These are phyloP conservation scores for Sebastes oblongus DNA, from an alignment of 2,797 vertebrate genomes.

Conservation along the genomic window DNA sequence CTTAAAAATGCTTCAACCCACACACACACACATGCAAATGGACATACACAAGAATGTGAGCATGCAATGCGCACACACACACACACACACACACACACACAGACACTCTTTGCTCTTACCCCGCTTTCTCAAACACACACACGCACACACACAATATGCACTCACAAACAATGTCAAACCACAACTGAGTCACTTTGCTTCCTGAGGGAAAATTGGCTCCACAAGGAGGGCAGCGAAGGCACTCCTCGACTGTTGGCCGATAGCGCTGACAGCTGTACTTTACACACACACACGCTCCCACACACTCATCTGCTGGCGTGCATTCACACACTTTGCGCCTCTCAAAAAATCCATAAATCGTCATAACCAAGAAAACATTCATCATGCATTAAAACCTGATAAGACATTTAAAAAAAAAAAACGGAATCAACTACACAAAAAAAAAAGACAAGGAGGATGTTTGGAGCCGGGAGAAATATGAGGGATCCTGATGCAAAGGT, in stretches of 20 bases:
- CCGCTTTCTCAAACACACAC: neutral
- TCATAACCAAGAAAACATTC: slow-evolving; percentile 26
- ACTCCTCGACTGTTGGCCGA: slow-evolving; percentile 62
- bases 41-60: slow-evolving; percentile 29
- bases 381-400: neutral
- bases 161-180: slow-evolving; percentile 76
- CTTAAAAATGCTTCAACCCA: slow-evolving; percentile 21
- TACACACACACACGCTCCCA: slow-evolving; percentile 39
- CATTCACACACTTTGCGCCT: neutral
- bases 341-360: neutral
- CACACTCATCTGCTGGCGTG: slow-evolving; percentile 40
- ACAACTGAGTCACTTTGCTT: slow-evolving; percentile 82
- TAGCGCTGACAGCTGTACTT: slow-evolving; percentile 65
- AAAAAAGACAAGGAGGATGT: slow-evolving; percentile 7
- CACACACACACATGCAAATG: slow-evolving; percentile 1
- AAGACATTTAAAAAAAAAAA: neutral
- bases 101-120: neutral
- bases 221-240: slow-evolving; percentile 64
- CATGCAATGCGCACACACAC: slow-evolving; percentile 3
- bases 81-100: neutral
- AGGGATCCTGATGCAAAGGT: slow-evolving; percentile 27
- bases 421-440: neutral
- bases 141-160: slow-evolving; percentile 20
- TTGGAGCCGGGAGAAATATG: slow-evolving; percentile 8
- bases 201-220: slow-evolving; percentile 75